Evolutionary conservation across 2,113 vertebrate species (phyloP).

Genomic region (Stictonetta naevosa): DNA sequence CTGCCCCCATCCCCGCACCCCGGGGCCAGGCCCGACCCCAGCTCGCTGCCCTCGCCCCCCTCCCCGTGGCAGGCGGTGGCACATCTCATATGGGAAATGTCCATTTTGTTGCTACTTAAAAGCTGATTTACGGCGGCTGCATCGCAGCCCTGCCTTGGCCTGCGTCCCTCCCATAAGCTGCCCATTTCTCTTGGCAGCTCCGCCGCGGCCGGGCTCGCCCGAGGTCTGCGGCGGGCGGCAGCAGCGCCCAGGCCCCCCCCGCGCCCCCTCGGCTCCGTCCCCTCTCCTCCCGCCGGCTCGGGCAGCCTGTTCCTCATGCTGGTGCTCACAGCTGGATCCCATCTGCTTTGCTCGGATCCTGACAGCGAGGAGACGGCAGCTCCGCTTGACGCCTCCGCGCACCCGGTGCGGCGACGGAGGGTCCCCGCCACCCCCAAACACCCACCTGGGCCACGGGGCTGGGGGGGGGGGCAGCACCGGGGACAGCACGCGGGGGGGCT

Average conservation of each 20-base stretch:
- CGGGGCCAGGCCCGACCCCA: background rate
- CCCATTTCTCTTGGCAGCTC: conserved; percentile 75
- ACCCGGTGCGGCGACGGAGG: background rate
- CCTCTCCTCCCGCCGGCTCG: conserved; percentile 67
- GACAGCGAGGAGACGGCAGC: conserved; percentile 56
- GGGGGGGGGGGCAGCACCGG: fast-evolving
- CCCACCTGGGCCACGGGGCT: fast-evolving
- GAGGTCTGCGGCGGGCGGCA: background rate
- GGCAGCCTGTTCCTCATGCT: conserved; percentile 71
- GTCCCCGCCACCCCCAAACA: fast-evolving
- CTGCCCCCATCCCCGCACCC: background rate
- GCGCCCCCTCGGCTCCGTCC: background rate
- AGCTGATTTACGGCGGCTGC: conserved; percentile 77
- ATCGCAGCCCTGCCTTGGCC: conserved; percentile 75
- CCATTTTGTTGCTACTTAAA: conserved; percentile 80
- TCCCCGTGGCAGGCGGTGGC: background rate
- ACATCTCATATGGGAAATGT: conserved; percentile 76
- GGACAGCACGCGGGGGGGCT: fast-evolving
- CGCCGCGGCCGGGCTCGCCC: conserved; percentile 30
- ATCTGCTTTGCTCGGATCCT: conserved; percentile 70
- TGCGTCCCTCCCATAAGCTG: conserved; percentile 73
- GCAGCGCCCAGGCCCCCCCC: background rate
- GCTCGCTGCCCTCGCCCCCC: background rate
- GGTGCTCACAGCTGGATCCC: conserved; percentile 79
- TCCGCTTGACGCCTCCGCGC: background rate